Percentiles rank a stretch among this genome's conserved stretches.
These are phyloP conservation scores for Quadriops clusia DNA, from an alignment of 2,888 invertebrate species.

Conservation along the genomic window DNA sequence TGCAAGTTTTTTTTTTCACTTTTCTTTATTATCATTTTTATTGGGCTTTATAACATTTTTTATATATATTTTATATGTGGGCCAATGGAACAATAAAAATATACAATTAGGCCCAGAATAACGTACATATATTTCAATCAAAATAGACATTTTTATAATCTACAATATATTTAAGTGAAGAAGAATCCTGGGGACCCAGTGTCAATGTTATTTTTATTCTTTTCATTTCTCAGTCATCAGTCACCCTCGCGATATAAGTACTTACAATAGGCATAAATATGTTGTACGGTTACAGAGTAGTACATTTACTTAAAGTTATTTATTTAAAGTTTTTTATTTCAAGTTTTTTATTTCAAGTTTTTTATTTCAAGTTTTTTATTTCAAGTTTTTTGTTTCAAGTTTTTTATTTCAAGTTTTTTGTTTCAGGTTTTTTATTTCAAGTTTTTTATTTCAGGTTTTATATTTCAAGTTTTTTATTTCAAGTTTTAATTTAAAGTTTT, in stretches of 20 bases:
- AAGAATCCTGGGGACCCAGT: conserved; percentile 27
- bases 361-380: too few species aligned
- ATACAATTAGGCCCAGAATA: conserved; percentile 33
- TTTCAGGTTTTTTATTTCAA: too few species aligned
- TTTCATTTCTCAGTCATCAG: conserved; percentile 27
- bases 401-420: too few species aligned
- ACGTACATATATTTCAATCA: conserved; percentile 35
- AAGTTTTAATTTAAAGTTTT: too few species aligned
- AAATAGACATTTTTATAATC: conserved; percentile 31
- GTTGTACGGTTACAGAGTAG: too few species aligned
- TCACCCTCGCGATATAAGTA: conserved; percentile 31
- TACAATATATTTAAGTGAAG: conserved; percentile 26
- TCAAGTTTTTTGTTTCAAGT: too few species aligned
- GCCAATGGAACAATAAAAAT: conserved; percentile 35
- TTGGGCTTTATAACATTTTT: conserved; percentile 30
- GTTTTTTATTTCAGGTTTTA: too few species aligned
- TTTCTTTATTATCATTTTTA: conserved; percentile 24
- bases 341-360: too few species aligned
- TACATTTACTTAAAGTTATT: too few species aligned
- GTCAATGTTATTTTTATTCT: conserved; percentile 18
- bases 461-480: too few species aligned
- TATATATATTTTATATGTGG: conserved; percentile 26
- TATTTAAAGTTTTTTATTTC: too few species aligned
- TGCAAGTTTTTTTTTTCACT: conserved; percentile 16
- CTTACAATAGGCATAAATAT: conserved; percentile 25